Base-by-base conservation (phyloP, 2,888 invertebrate genomes). In the Anticlea derivata region DNA sequence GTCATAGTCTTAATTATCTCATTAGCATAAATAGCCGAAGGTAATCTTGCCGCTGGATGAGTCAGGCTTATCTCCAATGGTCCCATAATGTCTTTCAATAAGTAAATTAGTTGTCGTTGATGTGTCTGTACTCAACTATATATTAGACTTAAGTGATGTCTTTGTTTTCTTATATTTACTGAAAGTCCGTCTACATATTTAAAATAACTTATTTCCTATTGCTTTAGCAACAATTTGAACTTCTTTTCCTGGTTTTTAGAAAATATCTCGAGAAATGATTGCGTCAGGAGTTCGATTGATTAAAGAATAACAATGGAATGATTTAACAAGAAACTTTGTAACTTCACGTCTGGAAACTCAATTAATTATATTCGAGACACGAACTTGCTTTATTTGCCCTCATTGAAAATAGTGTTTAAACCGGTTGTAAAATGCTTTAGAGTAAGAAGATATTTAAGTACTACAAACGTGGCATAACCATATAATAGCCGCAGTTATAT, bases 61-160 rank as follows among this genome's bases (percentile, higher is more conserved):
- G 29, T 41, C 40, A 46, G 58, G 17, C 35, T 59, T 54, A 55
- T 57, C 50, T 57, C 51, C 46, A 48, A 60, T 60, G 66, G 66
- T 68, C 70, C 65, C 81, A 82, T 80, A 67, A 73, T 80, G 50
- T 58, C n/a, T 55, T 58, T 61, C 58, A 33, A 22, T 59, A 52
- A 7, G 24, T 43, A 29, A 23, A 29, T 8, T 7, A 12, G 1
- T 60, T 57, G 50, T 1, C 11, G 22, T 40, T 35, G 41, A 41
- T 43, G 24, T 34, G 31, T 17, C 39, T 10, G 23, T 39, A 8
- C 11, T 7, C 6, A 7, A 11, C 45, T 31, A 38, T 37, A n/a
- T 27, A 24, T 4, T 3, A 7, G 27, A 24, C 20, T 26, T n/a
- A 7, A 22, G 8, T 43, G 31, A 20, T 24, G 27, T 41, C 30